Percentiles rank a stretch among this genome's conserved stretches.
These are phyloP conservation scores for Hyphantria cunea DNA, from an alignment of 1,140 invertebrate genomes.

Conservation along the genomic window DNA sequence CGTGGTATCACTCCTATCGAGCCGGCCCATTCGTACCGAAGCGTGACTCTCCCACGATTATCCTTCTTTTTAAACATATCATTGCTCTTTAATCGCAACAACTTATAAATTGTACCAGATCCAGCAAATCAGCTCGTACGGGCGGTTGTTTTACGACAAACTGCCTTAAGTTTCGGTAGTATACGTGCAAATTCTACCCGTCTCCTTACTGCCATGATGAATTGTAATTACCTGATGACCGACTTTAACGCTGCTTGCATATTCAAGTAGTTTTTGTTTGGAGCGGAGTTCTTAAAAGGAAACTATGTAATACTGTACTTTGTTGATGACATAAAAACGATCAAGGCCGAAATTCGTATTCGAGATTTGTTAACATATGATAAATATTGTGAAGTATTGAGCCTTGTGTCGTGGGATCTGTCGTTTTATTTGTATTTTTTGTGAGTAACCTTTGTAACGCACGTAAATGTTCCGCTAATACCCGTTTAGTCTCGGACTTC, in stretches of 20 bases:
- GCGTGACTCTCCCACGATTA: too few species aligned
- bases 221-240: conserved; percentile 19
- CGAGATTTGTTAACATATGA: too few species aligned
- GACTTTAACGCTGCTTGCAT: conserved; percentile 10
- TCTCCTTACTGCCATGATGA: conserved; percentile 6
- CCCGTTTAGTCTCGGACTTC: too few species aligned
- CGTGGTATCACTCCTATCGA: too few species aligned
- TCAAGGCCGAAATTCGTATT: too few species aligned
- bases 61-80: too few species aligned
- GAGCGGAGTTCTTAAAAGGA: neutral
- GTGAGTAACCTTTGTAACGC: too few species aligned
- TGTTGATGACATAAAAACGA: neutral
- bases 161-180: conserved; percentile 17
- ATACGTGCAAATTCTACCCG: conserved; percentile 10
- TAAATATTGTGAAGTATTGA: too few species aligned
- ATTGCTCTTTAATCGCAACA: neutral
- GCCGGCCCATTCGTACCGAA: too few species aligned
- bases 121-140: conserved; percentile 21
- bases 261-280: conserved; percentile 8
- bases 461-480: too few species aligned
- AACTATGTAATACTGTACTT: neutral
- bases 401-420: too few species aligned
- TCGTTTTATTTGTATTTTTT: too few species aligned
- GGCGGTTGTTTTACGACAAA: conserved; percentile 7
- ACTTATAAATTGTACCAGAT: neutral